Evolutionary conservation across 2,113 vertebrate genomes (phyloP).

Genomic region (Anolis sagrei): DNA sequence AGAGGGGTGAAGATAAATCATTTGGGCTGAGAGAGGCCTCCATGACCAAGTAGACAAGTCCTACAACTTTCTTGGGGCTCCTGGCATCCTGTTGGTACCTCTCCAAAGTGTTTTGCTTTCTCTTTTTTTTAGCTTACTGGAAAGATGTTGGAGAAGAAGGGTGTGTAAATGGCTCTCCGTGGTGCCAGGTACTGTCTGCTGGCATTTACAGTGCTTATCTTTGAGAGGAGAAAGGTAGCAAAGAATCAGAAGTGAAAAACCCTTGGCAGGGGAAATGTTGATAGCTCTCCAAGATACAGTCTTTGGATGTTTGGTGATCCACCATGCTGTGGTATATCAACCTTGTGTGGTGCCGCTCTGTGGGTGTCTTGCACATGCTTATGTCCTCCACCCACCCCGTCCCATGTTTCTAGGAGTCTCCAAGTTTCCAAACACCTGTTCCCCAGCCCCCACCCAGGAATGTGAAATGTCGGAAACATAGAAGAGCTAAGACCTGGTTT

Average conservation of each 20-base stretch:
- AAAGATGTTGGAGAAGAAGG: background rate
- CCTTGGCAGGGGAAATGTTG: background rate
- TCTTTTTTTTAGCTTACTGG: background rate
- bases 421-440: conserved; percentile 72
- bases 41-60: background rate
- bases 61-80: background rate
- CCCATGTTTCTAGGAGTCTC: conserved; percentile 9
- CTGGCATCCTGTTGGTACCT: background rate
- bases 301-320: background rate
- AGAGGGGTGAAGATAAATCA: background rate
- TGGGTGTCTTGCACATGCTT: background rate
- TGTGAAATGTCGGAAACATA: conserved; percentile 6
- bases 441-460: conserved; percentile 53
- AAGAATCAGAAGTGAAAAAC: background rate
- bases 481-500: background rate
- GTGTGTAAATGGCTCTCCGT: too few species aligned
- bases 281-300: too few species aligned
- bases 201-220: background rate
- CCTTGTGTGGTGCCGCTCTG: background rate
- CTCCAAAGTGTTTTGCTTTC: too few species aligned
- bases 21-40: too few species aligned
- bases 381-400: background rate
- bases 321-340: background rate
- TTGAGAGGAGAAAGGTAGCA: background rate
- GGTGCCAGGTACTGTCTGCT: background rate